Evolutionary conservation across 1,140 invertebrate species (phyloP), one percentile per base, ranked within the genome.

Genomic region (Artemia franciscana): DNA sequence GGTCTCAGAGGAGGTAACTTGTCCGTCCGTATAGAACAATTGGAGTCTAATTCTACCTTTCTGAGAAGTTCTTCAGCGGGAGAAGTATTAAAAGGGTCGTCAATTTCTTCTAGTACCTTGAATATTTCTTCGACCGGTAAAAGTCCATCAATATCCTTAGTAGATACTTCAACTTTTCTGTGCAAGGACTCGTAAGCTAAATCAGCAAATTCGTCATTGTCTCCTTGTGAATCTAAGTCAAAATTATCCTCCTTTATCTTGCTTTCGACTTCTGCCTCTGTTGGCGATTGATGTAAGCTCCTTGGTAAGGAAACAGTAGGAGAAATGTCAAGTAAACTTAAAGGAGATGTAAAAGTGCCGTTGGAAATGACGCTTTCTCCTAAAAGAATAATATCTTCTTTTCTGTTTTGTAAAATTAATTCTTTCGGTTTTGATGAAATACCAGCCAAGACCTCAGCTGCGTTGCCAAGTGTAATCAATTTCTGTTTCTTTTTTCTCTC

Each of bases 51-150:
- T 59, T 15, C 24, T 25, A 25, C 58, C 15, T 60, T 60, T 5
- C 58, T 28, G 4, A 63, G 57, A 4, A 88, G 78, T 67, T 83
- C 83, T 39, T 85, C 83, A 0, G 83, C 86, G 74, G 87, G 86
- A 58, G 83, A 81, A 7, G 87, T 90, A 69, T 91, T 87, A 69
- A 91, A 91, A 0, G 86, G 87, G 79, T 89, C 86, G 63, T 78
- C 76, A 30, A 67, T 68, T 51, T 65, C 66, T 26, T 63, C 61
- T 24, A 60, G 24, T 23, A 27, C 51, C 24, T 60, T 51, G 15
- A 27, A 26, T 4, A 24, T 21, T 27, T 7, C 51, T 25, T 62
- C 63, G 7, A 61, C 56, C 26, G 39, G 39, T 12, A 51, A 15
- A 51, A 51, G 39, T 15, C 39, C 39, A 12, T 51, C 39, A 15